These are phyloP conservation scores for Apomyelois bistriatella DNA, from an alignment of 2,888 invertebrate genomes.

Conservation along the genomic window DNA sequence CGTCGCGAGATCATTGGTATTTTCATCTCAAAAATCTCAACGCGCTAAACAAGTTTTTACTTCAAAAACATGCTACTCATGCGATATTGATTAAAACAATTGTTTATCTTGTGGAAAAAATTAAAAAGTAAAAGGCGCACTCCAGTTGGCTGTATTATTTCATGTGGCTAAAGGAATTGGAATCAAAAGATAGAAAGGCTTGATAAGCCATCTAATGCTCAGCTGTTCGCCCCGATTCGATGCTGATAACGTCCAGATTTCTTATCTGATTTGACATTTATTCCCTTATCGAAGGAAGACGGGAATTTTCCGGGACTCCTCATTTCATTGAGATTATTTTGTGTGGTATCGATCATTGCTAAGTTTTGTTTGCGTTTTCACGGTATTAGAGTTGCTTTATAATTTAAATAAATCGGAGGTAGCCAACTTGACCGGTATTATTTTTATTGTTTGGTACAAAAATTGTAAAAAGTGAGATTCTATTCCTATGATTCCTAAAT, in stretches of 20 bases:
- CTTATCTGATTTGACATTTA: slow-evolving; percentile 18
- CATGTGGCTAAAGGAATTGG: not conserved
- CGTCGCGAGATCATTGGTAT: no score
- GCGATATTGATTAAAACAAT: no score
- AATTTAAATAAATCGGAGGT: no score
- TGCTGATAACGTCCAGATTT: slow-evolving; percentile 16
- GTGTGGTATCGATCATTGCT: not conserved
- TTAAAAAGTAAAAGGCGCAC: not conserved
- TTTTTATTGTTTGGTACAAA: no score
- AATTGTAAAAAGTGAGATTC: no score
- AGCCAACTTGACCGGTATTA: no score
- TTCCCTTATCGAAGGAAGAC: slow-evolving; percentile 8
- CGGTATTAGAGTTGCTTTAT: no score
- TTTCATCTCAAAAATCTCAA: no score
- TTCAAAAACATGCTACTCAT: no score
- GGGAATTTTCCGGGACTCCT: slow-evolving; percentile 5
- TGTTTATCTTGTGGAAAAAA: no score
- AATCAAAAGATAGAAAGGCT: not conserved
- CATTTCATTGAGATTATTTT: slow-evolving; percentile 5
- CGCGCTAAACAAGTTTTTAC: no score
- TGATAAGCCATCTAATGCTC: slow-evolving; percentile 8
- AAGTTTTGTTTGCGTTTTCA: not conserved
- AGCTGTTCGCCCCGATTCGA: slow-evolving; percentile 7
- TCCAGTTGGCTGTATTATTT: not conserved
- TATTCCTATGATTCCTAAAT: no score